Conservation (phyloP, 2,113 vertebrate species). For the Prochilodus magdalenae region DNA sequence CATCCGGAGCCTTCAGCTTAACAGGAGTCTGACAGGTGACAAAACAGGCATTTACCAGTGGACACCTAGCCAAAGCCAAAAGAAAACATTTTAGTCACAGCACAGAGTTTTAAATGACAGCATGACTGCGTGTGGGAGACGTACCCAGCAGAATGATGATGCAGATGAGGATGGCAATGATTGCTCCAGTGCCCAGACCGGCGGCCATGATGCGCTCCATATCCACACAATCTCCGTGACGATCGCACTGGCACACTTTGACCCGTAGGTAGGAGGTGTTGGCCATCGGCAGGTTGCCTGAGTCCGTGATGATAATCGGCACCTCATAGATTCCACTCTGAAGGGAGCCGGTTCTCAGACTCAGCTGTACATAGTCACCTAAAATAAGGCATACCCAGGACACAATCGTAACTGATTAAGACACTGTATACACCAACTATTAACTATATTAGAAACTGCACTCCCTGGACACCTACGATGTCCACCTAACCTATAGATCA, state of each 20-base stretch:
- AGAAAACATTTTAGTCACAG: background rate
- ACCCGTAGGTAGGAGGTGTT: slow-evolving; percentile 90
- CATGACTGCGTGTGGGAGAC: slow-evolving; percentile 49
- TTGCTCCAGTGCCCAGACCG: slow-evolving; percentile 93
- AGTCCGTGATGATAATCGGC: slow-evolving; percentile 94
- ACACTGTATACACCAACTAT: background rate
- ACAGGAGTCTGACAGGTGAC: slow-evolving; percentile 22
- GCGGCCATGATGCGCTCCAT: slow-evolving; percentile 90
- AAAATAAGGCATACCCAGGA: background rate
- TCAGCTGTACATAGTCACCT: slow-evolving; percentile 93
- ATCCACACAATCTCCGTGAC: slow-evolving; percentile 93
- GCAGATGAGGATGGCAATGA: slow-evolving; percentile 95
- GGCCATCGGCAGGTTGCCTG: slow-evolving; percentile 92
- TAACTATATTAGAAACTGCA: background rate
- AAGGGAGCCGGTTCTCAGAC: slow-evolving; percentile 86
- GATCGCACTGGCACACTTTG: slow-evolving; percentile 96
- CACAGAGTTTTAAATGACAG: background rate
- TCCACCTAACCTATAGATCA: too few relatives aligned
- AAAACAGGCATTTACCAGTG: slow-evolving; percentile 10
- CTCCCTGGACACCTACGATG: too few relatives aligned
- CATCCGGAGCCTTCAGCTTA: background rate
- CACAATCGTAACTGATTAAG: background rate
- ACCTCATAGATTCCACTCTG: slow-evolving; percentile 92
- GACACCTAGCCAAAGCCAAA: background rate
- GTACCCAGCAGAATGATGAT: slow-evolving; percentile 96